Evolutionary conservation across 2,888 invertebrate species (phyloP), one percentile per base, ranked within the genome.

Genomic region (Sycophila texana): DNA sequence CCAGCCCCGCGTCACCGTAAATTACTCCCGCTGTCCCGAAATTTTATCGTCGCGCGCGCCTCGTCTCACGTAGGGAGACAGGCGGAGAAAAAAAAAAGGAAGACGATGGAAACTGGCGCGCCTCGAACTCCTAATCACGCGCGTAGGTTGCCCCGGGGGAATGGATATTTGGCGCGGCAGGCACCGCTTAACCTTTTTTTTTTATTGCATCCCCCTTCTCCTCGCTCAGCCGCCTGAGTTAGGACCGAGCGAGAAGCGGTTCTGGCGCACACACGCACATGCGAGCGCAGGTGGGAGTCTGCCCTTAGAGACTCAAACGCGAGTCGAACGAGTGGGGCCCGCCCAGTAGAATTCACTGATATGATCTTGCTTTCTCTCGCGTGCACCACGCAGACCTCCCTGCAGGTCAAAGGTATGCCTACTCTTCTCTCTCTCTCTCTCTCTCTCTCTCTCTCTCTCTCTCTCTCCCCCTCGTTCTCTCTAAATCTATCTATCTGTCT

Each of bases 391-490:
- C 26, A 14, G 68, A 77, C 73, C 70, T 74, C 68, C 79, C 66
- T 55, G 66, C 77, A 77, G 81, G 76, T 79, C 81, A 81, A 79
- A 81, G 79, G 73, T 79, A 65, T 79, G 73, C 58, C 20, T 77
- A 18, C 63, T 66, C 26, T 16, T 53, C n/a, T 61, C 61, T n/a
- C 53, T 58, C 51, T 49, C 47, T 49, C 18, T 18, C 67, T n/a
- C 22, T 53, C 47, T 18, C 26, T 13, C 39, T 16, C 22, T 13
- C 26, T 51, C 53, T 12, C 53, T 20, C n/a, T n/a, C n/a, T n/a
- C n/a, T n/a, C n/a, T n/a, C n/a, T n/a, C n/a, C n/a, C n/a, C n/a
- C n/a, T n/a, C n/a, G n/a, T 53, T 53, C 22, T 47, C 53, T 22
- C 53, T 67, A 16, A 51, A 26, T 67, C 49, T 18, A 7, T 51